Percentiles rank a stretch among this genome's conserved stretches.
Conservation (phyloP, 2,113 vertebrate species). For the Megaptera novaeangliae region DNA sequence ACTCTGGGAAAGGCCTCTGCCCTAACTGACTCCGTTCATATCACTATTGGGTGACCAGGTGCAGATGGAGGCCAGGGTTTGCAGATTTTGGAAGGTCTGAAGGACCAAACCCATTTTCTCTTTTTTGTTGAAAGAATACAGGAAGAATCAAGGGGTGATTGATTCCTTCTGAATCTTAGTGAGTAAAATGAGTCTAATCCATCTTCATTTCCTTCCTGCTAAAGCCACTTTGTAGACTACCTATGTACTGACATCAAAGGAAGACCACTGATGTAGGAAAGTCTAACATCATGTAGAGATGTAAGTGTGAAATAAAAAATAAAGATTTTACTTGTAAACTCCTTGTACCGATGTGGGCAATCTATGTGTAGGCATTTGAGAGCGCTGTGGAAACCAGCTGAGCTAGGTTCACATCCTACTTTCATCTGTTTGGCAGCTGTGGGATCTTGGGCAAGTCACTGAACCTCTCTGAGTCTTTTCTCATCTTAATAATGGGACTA, state of each 20-base stretch:
- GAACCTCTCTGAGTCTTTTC: not conserved
- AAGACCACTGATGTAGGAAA: not conserved
- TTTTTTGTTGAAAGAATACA: not conserved
- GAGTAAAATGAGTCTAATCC: not conserved
- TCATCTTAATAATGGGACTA: not conserved
- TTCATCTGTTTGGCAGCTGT: not conserved
- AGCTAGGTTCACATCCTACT: not conserved
- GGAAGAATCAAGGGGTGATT: not conserved
- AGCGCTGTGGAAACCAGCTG: not conserved
- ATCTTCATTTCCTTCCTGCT: not conserved
- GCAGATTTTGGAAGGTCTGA: not conserved
- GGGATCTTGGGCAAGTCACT: not conserved
- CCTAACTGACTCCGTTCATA: not conserved
- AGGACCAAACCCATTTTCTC: not conserved
- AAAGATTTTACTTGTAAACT: not conserved
- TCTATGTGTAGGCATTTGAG: not conserved
- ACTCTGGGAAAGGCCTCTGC: rapidly evolving
- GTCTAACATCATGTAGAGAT: not conserved
- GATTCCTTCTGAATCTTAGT: not conserved
- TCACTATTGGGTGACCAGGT: not conserved
- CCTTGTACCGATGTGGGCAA: not conserved
- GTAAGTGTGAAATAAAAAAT: not conserved
- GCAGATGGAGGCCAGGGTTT: not conserved
- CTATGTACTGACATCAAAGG: rapidly evolving
- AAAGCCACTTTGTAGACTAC: not conserved